These are phyloP conservation scores for Ceyx cyanopectus DNA, from an alignment of 2,113 vertebrate species.

Conservation along the genomic window DNA sequence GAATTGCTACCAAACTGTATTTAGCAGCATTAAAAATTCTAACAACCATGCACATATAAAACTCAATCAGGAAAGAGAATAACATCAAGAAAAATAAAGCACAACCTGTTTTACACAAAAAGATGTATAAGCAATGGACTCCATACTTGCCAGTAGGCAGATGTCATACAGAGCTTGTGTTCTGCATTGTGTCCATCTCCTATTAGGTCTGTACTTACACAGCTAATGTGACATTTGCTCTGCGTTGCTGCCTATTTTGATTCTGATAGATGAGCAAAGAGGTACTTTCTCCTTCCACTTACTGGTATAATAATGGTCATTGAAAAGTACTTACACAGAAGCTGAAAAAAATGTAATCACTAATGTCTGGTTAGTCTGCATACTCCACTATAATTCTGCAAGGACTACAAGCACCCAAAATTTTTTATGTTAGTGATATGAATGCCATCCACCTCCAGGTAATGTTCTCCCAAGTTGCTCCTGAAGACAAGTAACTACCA, in stretches of 20 bases:
- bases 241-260: background rate
- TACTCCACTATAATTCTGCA: background rate
- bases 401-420: background rate
- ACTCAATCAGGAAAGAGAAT: background rate
- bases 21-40: background rate
- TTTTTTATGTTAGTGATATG: background rate
- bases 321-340: background rate
- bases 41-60: background rate
- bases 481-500: background rate
- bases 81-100: background rate
- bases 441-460: background rate
- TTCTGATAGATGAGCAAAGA: background rate
- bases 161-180: background rate
- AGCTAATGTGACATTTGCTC: background rate
- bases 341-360: background rate
- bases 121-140: background rate
- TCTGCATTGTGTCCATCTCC: background rate
- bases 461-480: background rate
- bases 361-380: background rate
- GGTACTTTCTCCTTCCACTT: background rate
- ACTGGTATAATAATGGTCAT: background rate
- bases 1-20: background rate
- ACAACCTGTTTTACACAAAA: background rate
- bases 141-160: background rate
- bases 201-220: background rate